Conservation (phyloP, 2,888 invertebrate genomes). For the Druceiella hillmani region DNA sequence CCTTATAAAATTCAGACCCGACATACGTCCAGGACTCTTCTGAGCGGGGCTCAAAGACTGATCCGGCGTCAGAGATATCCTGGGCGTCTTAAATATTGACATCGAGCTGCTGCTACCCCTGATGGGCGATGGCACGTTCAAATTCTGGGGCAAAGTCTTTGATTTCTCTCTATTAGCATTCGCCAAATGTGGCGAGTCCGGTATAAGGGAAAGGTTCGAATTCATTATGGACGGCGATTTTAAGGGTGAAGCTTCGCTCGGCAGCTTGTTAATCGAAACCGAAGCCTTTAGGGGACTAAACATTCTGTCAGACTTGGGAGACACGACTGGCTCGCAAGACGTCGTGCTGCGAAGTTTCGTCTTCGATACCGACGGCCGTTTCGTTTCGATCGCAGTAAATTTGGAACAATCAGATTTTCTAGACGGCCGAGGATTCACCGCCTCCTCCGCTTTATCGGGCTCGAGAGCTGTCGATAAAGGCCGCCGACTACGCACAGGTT, state of each 20-base stretch:
- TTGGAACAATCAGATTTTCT: no score
- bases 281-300: constrained; percentile 41
- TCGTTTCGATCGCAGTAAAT: constrained; percentile 40
- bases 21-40: constrained; percentile 50
- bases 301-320: constrained; percentile 40
- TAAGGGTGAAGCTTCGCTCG: constrained; percentile 35
- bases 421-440: constrained; percentile 40
- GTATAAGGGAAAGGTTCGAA: constrained; percentile 44
- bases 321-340: constrained; percentile 44
- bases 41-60: constrained; percentile 35
- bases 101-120: constrained; percentile 45
- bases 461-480: constrained; percentile 43
- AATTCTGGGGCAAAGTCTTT: constrained; percentile 57
- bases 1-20: constrained; percentile 58
- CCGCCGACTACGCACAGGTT: constrained; percentile 38
- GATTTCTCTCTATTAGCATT: constrained; percentile 50
- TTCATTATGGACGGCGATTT: constrained; percentile 35
- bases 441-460: constrained; percentile 42
- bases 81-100: constrained; percentile 43
- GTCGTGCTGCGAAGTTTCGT: constrained; percentile 42
- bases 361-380: constrained; percentile 34
- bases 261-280: constrained; percentile 39
- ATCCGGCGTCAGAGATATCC: constrained; percentile 45
- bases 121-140: constrained; percentile 43
- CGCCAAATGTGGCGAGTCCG: constrained; percentile 45